These are phyloP conservation scores for Babyrousa celebensis DNA, from an alignment of 2,797 vertebrate genomes.

Conservation along the genomic window DNA sequence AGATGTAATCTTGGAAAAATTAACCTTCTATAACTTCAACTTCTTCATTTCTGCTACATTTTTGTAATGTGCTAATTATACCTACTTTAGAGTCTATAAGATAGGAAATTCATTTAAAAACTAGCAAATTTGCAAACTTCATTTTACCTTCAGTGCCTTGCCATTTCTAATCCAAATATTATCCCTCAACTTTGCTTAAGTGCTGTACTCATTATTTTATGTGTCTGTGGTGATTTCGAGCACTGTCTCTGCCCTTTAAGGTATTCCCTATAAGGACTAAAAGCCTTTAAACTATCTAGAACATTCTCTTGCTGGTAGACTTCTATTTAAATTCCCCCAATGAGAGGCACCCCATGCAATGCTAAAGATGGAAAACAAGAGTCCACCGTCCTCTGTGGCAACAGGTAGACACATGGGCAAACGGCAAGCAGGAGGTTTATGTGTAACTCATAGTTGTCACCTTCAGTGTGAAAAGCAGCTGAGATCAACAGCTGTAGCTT, in stretches of 20 bases:
- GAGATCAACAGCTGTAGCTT: neutral
- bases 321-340: neutral
- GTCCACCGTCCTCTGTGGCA: neutral
- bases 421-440: neutral
- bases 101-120: neutral
- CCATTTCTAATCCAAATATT: neutral
- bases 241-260: neutral
- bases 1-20: neutral
- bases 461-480: neutral
- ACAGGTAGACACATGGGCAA: rapidly evolving
- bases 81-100: neutral
- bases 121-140: neutral
- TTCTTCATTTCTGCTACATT: neutral
- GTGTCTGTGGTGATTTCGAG: neutral
- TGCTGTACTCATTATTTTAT: neutral
- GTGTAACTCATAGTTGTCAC: neutral
- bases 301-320: neutral
- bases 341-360: neutral
- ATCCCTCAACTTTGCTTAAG: neutral
- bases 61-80: neutral
- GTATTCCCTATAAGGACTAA: neutral
- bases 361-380: neutral
- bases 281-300: neutral
- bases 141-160: neutral
- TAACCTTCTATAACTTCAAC: neutral